Evolutionary conservation across 2,888 invertebrate species (phyloP).

Genomic region (Malthinus seriepunctatus): DNA sequence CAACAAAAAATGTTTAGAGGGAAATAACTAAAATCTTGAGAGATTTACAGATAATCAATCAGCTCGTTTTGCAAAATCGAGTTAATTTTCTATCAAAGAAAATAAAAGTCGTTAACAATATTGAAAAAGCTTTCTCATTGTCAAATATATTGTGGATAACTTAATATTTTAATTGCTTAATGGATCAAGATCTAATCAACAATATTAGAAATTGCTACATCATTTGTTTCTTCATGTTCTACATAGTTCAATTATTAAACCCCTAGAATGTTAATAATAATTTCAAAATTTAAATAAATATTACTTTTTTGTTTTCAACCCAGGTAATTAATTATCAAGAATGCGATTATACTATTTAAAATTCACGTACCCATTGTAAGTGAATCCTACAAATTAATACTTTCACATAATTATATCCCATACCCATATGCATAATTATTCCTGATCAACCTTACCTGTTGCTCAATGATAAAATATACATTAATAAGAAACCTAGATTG

Average conservation of each 20-base stretch:
- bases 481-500: too few species aligned
- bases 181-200: neutral
- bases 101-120: neutral
- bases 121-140: neutral
- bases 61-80: neutral
- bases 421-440: neutral
- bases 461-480: neutral
- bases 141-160: neutral
- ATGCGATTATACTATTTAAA: conserved; percentile 4
- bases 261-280: neutral
- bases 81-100: neutral
- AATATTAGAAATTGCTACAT: neutral
- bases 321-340: conserved; percentile 4
- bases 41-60: neutral
- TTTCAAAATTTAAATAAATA: conserved; percentile 6
- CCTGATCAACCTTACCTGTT: conserved; percentile 6
- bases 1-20: conserved; percentile 1
- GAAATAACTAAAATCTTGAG: neutral
- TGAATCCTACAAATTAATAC: neutral
- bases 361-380: conserved; percentile 1
- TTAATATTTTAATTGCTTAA: neutral
- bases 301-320: neutral
- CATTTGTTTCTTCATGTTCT: neutral
- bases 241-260: conserved; percentile 5
- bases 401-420: conserved; percentile 1